Evolutionary conservation across 2,888 invertebrate species (phyloP), one percentile per base, ranked within the genome.

Genomic region (Colostygia pectinataria): DNA sequence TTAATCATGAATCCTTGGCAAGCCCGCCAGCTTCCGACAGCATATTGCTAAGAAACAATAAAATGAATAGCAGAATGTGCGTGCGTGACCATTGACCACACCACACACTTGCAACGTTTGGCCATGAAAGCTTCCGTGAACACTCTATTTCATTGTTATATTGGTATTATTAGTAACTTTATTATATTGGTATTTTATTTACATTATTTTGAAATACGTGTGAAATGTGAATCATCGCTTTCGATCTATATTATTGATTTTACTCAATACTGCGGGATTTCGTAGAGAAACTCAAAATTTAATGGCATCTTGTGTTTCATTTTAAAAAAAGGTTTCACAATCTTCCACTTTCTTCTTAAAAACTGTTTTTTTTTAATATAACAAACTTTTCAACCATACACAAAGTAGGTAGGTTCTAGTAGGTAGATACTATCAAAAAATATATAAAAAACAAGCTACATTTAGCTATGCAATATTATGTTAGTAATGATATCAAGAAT

Each of bases 41-140:
- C 4, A 15, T n/a, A 20, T 29, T 39, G 29, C 29, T 20, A 8
- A 42, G 32, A 43, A 38, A 23, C 20, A 36, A 29, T 15, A 14
- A 28, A 27, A 14, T 9, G 2, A n/a, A 23, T 14, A 31, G 9
- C 14, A 20, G 33, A 34, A 31, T 15, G 20, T 27, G 41, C 27
- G 37, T 41, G 47, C 43, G 37, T 50, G 53, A 39, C 29, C 7
- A 5, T 2, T 9, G n/a, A n/a, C n/a, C n/a, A n/a, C n/a, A n/a
- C n/a, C 10, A 38, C 41, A 42, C 48, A 41, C 41, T 44, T 27
- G 27, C 34, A 40, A 36, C 33, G n/a, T 27, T 18, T 29, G 41
- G 41, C 44, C 37, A 33, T 40, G 50, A 38, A 43, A 27, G 28
- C 46, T 52, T 60, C 53, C 49, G 53, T 44, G 51, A 50, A 49